Evolutionary conservation across 30 jellyfish, hydroid and myxozoan species (phyloP).

Genomic region (Chironex yamaguchii): DNA sequence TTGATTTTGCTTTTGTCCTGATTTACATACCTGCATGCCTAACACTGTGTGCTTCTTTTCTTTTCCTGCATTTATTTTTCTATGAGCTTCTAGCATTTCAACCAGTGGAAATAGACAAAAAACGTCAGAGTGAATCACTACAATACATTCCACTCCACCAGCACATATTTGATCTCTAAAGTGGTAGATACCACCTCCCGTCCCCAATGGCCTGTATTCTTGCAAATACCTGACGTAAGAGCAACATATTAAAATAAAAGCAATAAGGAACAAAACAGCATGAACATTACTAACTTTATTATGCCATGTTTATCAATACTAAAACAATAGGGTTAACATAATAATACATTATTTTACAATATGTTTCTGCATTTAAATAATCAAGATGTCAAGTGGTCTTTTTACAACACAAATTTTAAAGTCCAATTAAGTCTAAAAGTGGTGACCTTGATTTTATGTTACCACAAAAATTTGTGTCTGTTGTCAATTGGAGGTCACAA

Average conservation of each 20-base stretch:
- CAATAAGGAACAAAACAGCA: not conserved
- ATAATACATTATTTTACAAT: too few species aligned
- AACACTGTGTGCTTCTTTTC: constrained; percentile 74
- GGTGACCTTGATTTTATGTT: too few species aligned
- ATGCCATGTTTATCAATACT: not conserved
- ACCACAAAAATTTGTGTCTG: too few species aligned
- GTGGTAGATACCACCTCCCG: constrained; percentile 97
- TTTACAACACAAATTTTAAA: too few species aligned
- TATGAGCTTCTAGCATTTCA: constrained; percentile 69
- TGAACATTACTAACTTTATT: too few species aligned
- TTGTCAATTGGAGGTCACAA: too few species aligned
- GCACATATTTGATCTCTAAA: constrained; percentile 93
- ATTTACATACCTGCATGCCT: constrained; percentile 85
- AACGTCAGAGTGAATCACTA: constrained; percentile 94
- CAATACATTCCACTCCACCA: constrained; percentile 74
- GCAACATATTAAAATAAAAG: not conserved
- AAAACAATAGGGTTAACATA: too few species aligned
- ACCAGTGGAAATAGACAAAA: constrained; percentile 86
- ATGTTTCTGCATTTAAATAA: too few species aligned
- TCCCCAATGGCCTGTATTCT: constrained; percentile 94
- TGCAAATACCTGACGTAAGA: constrained; percentile 84
- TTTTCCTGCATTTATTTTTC: constrained; percentile 46
- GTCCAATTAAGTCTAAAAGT: too few species aligned
- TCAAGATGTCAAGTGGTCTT: too few species aligned
- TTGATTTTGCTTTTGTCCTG: not conserved